Evolutionary conservation across 2,797 vertebrate species (phyloP).

Genomic region (Helarctos malayanus): DNA sequence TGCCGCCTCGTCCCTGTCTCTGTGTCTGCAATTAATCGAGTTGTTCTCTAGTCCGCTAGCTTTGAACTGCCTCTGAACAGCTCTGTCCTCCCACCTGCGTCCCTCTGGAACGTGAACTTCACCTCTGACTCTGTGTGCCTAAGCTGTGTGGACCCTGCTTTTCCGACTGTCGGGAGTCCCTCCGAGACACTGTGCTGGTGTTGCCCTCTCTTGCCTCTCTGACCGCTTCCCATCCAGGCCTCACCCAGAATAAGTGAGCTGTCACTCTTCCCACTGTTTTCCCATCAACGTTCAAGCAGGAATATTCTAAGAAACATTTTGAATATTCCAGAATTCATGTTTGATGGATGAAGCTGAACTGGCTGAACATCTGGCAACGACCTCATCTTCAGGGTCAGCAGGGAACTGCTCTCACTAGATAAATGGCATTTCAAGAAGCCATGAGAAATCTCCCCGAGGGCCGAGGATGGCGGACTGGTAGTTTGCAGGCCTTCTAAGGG

Average conservation of each 20-base stretch:
- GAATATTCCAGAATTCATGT: neutral
- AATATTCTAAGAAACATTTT: neutral
- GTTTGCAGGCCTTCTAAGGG: neutral
- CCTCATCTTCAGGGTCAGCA: neutral
- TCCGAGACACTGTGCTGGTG: fast-evolving
- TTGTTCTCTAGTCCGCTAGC: neutral
- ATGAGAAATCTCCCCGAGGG: neutral
- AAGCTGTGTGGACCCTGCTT: fast-evolving
- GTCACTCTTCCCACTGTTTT: neutral
- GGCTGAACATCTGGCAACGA: fast-evolving
- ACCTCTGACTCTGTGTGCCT: neutral
- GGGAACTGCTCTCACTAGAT: too few relatives aligned
- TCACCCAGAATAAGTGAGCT: neutral
- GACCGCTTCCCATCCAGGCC: fast-evolving
- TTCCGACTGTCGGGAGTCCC: neutral
- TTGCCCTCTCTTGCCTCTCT: fast-evolving
- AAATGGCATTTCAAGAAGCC: neutral
- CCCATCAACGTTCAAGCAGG: neutral
- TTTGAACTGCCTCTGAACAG: neutral
- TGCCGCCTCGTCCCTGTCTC: neutral
- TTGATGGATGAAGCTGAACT: neutral
- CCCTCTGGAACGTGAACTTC: neutral
- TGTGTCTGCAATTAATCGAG: neutral
- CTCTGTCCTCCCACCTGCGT: too few relatives aligned
- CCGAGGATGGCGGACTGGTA: fast-evolving